These are phyloP conservation scores for Papilio polytes DNA, from an alignment of 1,140 invertebrate species.

Conservation along the genomic window DNA sequence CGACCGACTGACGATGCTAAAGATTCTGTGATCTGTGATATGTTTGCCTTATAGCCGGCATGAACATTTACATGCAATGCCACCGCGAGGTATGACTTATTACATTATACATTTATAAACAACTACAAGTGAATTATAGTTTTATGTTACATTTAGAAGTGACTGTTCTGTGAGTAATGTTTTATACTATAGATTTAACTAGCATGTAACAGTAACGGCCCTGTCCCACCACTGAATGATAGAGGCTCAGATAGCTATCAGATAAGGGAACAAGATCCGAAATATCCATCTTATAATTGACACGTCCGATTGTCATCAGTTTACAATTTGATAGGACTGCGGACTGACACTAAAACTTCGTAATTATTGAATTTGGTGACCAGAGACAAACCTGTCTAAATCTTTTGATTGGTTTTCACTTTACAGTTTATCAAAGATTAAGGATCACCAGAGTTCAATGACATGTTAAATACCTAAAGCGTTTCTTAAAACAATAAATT, in stretches of 20 bases:
- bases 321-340: neutral
- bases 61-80: constrained; percentile 82
- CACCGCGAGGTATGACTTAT: constrained; percentile 79
- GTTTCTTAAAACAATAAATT: no score
- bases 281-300: no score
- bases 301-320: no score
- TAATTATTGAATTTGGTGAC: neutral
- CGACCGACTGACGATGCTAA: constrained; percentile 61
- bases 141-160: constrained; percentile 1
- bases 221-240: neutral
- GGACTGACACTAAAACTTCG: neutral
- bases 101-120: constrained; percentile 40
- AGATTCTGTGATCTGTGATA: constrained; percentile 78
- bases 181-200: constrained; percentile 34
- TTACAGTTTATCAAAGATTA: no score
- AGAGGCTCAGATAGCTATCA: no score
- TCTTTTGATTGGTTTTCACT: neutral
- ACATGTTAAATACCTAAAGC: no score
- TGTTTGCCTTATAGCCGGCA: constrained; percentile 78
- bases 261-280: no score
- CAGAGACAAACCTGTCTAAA: neutral
- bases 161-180: constrained; percentile 26
- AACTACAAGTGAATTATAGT: neutral
- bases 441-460: no score
- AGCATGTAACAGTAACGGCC: neutral